Evolutionary conservation across 2,113 vertebrate genomes (phyloP).

Genomic region (Centrocercus urophasianus): DNA sequence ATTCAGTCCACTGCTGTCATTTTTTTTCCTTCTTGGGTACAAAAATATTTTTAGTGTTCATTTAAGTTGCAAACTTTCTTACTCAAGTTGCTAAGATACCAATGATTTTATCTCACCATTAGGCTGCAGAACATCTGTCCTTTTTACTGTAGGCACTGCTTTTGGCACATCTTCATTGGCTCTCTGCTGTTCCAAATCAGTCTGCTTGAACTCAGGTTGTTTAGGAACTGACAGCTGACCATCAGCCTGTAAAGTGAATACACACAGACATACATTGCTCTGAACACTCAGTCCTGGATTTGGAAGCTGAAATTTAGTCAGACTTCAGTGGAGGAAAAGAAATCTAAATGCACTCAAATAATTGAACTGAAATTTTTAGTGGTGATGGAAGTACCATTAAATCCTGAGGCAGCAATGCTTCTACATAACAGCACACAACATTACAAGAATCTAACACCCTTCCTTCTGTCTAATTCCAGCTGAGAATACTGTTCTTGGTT

Average conservation of each 20-base stretch:
- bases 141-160: background rate
- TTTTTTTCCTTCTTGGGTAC: background rate
- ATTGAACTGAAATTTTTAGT: background rate
- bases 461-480: background rate
- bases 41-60: background rate
- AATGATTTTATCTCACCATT: constrained; percentile 44
- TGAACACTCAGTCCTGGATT: background rate
- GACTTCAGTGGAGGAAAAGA: background rate
- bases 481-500: background rate
- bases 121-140: background rate
- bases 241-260: background rate
- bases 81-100: background rate
- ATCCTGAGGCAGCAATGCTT: background rate
- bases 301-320: background rate
- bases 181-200: background rate
- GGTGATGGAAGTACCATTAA: background rate
- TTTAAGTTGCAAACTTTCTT: background rate
- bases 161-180: background rate
- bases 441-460: background rate
- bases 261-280: background rate
- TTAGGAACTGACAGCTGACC: background rate
- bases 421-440: background rate
- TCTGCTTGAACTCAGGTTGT: background rate
- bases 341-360: background rate
- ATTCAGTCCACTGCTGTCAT: background rate